Evolutionary conservation across 2,888 invertebrate species (phyloP), one percentile per base, ranked within the genome.

Genomic region (Deladenus siricidicola): DNA sequence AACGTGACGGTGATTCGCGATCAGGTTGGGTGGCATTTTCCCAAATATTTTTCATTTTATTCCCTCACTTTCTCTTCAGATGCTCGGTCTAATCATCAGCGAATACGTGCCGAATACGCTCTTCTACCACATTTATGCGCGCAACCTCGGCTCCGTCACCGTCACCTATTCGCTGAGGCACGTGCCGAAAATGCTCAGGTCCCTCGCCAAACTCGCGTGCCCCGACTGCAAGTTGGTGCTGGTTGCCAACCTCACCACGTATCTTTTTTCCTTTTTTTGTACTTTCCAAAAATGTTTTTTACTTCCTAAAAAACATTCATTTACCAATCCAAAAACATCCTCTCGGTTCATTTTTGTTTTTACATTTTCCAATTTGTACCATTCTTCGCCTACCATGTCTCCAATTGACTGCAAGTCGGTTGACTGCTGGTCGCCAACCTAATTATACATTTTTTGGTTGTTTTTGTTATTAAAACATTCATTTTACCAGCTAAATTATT

Each of bases 61-160:
- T 2, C 21, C 28, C 1, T 28, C 6, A n/a, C 4, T 19, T 29
- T n/a, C 30, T 19, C n/a, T 68, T 24, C 39, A 73, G 71, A 76
- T 76, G 76, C 67, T 74, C 19, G 76, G 76, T 4, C 67, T 74
- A 23, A 65, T 75, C 26, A 45, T 75, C 19, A 73, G 71, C 30
- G 76, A 76, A 45, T 76, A 73, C 65, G 69, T 60, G 24, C 53
- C 53, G 34, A 78, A 78, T 56, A 73, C 76, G 3, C 65, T 78
- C 44, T 70, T 78, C 59, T 63, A 68, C 34, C 76, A 78, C 54
- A 64, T 76, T 30, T 76, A 67, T 60, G 68, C 70, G 60, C 64
- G 69, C 28, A 67, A 68, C 21, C 57, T 77, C 14, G 75, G 77
- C 28, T 44, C 43, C 6, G 57, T 67, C 21, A 59, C 62, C 19